Evolutionary conservation across 2,888 invertebrate genomes (phyloP), one percentile per base, ranked within the genome.

Genomic region (Thereva unica): DNA sequence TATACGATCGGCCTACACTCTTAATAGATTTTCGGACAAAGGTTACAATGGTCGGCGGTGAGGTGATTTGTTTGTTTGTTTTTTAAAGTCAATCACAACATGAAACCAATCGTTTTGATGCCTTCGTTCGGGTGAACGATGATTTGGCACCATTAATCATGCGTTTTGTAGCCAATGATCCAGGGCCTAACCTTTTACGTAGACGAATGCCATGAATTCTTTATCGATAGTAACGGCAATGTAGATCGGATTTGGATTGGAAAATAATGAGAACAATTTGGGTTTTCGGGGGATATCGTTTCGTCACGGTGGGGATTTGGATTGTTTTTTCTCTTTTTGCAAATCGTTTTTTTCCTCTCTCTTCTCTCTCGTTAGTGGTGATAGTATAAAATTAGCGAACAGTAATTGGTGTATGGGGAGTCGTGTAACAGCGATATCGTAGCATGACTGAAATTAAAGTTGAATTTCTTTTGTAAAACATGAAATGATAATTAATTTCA

Each of bases 61-160:
- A 59, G 57, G 57, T 59, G 57, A 59, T 59, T 59, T 59, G 57
- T 59, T 59, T 59, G 41, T 59, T 59, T 59, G 57, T 38, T 59
- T 38, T 23, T 23, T 23, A 23, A n/a, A 59, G 57, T 59, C 57
- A 59, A 59, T 59, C 57, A 59, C 57, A 59, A 59, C 57, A 47
- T 41, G 57, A 59, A 59, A 59, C 57, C 57, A 47, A 59, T 59
- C 37, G 57, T 10, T 7, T 38, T 59, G 57, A 45, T 59, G 57
- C 35, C 47, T 45, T 45, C 57, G 56, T 47, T 59, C 57, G 57
- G 23, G 47, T 47, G 47, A 35, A 59, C 47, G 57, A 59, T 59
- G 57, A 59, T 59, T 59, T 59, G 47, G 57, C 57, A 10, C 57
- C 57, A 59, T 59, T 59, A 59, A 59, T 59, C 57, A 59, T 59